Evolutionary conservation across 2,113 vertebrate genomes (phyloP), one percentile per base, ranked within the genome.

Genomic region (Pandion haliaetus): DNA sequence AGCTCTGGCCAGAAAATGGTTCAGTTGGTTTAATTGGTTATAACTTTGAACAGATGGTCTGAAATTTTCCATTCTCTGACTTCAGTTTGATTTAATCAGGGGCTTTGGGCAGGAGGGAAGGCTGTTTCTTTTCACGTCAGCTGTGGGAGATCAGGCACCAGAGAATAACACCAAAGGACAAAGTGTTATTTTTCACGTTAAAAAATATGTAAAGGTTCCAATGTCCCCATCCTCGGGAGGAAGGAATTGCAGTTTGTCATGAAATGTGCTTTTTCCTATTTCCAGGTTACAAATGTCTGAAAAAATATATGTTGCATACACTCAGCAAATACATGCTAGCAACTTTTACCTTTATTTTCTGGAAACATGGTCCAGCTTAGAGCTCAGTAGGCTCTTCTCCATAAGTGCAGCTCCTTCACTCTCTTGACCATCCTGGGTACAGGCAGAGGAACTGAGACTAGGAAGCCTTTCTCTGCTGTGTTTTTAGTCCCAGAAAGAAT

Each of bases 11-110:
- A 79, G 77, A 87, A 96, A n/a, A n/a, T n/a, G n/a, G n/a, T n/a
- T n/a, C n/a, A n/a, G n/a, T 95, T 65, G 13, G 50, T 93, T 96
- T 93, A 91, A 44, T 59, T 96, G 89, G 91, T 96, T 95, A 52
- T 82, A 94, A 61, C 47, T 94, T 93, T 49, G 49, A 93, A 93
- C 93, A 93, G 86, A 91, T 84, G 91, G 89, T 71, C 91, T 87
- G 57, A 94, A 84, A 89, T 76, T 89, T 96, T 96, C 84, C 73
- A 47, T 91, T 86, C 66, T 87, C 91, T 86, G 26, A 74, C 80
- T 94, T 91, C 76, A 86, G 40, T 93, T 77, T 82, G 93, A 85
- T 95, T 96, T 89, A 76, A 77, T 58, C 74, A 86, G 54, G 25
- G 44, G n/a, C 63, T 94, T 90, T 73, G 54, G 54, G 76, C 32